A percentile compares a stretch with the other conserved stretches of the same genome.
These are phyloP conservation scores for Phylloscopus collybita DNA, from an alignment of 2,797 vertebrate genomes.

Conservation along the genomic window DNA sequence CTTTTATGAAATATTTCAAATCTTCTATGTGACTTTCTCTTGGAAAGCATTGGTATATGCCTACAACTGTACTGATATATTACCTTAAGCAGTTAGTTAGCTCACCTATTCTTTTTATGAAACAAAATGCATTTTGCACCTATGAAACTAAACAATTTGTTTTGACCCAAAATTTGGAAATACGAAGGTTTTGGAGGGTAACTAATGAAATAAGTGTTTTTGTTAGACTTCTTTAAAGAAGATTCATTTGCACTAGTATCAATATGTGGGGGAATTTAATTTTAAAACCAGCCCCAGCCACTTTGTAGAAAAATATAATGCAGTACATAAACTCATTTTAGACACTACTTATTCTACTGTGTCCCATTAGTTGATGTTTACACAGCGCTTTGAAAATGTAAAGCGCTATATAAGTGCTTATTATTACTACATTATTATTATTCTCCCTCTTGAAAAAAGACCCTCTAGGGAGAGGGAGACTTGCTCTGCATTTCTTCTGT, in stretches of 20 bases:
- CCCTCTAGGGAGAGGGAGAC: slow-evolving; percentile 55
- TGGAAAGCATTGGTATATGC: slow-evolving; percentile 29
- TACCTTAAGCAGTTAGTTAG: slow-evolving; percentile 52
- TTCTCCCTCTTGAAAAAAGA: slow-evolving; percentile 64
- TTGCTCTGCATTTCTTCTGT: slow-evolving; percentile 63
- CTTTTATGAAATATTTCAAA: slow-evolving; percentile 61
- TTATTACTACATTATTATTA: slow-evolving; percentile 73
- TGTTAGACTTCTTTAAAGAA: background rate
- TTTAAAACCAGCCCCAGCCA: slow-evolving; percentile 39
- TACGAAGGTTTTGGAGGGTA: background rate
- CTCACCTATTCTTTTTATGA: slow-evolving; percentile 53
- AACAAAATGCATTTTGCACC: slow-evolving; percentile 55
- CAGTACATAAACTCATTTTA: slow-evolving; percentile 68
- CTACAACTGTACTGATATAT: slow-evolving; percentile 30
- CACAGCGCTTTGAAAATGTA: slow-evolving; percentile 65
- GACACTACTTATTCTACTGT: slow-evolving; percentile 61
- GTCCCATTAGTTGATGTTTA: slow-evolving; percentile 72
- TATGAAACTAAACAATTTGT: slow-evolving; percentile 58
- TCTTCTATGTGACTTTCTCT: slow-evolving; percentile 22
- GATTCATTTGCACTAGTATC: slow-evolving; percentile 42
- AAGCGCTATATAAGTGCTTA: slow-evolving; percentile 72
- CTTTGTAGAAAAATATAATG: slow-evolving; percentile 55
- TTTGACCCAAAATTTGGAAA: slow-evolving; percentile 24
- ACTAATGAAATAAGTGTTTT: slow-evolving; percentile 6
- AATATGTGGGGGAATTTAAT: slow-evolving; percentile 42